phyloP scores from a whole-genome alignment of 2,888 invertebrate species.

The Phymatocera aterrima region DNA sequence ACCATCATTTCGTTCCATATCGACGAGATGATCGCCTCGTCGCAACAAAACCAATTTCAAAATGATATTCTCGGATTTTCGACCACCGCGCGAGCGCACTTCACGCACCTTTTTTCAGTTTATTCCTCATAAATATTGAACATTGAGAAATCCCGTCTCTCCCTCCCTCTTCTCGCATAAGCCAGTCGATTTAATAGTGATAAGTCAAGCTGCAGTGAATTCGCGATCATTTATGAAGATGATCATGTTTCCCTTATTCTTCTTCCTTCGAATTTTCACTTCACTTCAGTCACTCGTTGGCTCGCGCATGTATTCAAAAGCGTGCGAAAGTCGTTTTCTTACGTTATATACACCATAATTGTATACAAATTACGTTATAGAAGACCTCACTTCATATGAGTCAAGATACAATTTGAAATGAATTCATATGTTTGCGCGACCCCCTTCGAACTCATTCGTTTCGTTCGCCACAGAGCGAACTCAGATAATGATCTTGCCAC shows the following conservation, averaged over 20 bases:
- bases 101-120: background rate
- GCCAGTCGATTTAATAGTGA: background rate
- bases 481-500: background rate
- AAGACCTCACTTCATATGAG: no score
- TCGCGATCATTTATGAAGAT: background rate
- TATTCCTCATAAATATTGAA: background rate
- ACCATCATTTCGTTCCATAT: constrained; percentile 42
- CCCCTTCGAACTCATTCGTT: background rate
- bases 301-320: background rate
- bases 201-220: background rate
- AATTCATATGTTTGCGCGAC: background rate
- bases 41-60: background rate
- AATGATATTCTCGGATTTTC: background rate
- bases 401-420: background rate
- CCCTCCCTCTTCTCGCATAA: background rate
- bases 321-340: no score
- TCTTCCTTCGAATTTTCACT: background rate
- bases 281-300: background rate
- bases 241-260: background rate
- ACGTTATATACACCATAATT: no score
- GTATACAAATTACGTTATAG: no score
- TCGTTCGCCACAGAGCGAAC: background rate
- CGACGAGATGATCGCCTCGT: background rate
- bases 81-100: background rate
- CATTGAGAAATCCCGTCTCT: background rate